Conservation (phyloP, 2,113 vertebrate genomes). For the Charadrius vociferus region DNA sequence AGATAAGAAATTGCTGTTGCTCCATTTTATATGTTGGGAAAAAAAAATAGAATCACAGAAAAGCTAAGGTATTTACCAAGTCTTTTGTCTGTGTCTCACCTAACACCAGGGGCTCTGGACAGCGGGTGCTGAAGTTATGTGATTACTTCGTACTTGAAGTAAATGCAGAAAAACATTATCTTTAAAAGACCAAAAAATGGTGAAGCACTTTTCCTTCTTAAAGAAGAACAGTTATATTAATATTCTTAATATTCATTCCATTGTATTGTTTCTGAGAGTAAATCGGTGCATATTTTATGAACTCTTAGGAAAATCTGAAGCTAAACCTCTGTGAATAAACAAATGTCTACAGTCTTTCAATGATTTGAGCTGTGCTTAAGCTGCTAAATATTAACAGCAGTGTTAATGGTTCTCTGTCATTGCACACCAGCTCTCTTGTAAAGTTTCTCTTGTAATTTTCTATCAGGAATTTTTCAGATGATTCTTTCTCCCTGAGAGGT, state of each 20-base stretch:
- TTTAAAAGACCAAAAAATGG: neutral
- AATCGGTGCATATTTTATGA: neutral
- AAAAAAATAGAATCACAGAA: neutral
- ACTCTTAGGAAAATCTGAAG: neutral
- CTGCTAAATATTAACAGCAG: neutral
- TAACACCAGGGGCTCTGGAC: neutral
- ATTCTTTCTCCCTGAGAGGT: neutral
- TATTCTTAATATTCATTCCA: neutral
- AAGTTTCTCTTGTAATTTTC: neutral
- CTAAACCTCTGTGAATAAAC: neutral
- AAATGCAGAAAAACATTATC: neutral
- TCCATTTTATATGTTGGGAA: neutral
- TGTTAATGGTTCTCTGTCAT: neutral
- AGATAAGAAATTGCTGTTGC: conserved; percentile 51
- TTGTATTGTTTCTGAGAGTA: neutral
- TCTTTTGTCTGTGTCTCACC: neutral
- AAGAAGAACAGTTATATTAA: neutral
- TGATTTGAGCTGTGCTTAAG: neutral
- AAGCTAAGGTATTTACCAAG: neutral
- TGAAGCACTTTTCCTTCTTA: neutral
- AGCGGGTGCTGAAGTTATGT: neutral
- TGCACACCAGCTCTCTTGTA: neutral
- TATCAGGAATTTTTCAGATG: neutral
- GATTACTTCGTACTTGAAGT: neutral
- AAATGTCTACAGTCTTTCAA: neutral